Evolutionary conservation across 2,888 invertebrate species (phyloP), one percentile per base, ranked within the genome.

Genomic region (Gari tellinella): DNA sequence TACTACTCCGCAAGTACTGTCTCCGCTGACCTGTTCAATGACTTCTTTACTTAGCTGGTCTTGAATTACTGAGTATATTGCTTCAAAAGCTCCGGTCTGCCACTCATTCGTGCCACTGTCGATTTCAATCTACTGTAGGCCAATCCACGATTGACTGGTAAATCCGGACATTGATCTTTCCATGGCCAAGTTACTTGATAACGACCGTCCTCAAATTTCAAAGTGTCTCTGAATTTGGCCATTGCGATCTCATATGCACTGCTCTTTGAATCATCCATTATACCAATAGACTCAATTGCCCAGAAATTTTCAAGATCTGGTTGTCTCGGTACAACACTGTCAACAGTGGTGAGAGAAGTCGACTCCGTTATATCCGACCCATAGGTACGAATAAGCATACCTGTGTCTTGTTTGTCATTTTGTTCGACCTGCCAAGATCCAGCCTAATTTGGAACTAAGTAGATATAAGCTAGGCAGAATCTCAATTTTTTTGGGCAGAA

Each of bases 281-380:
- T 41, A 19, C 64, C 64, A 17, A 64, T 64, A n/a, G 64, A 56
- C 40, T 64, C 64, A 5, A 48, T n/a, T 7, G 46, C 48, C 64
- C 64, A 64, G 46, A 64, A 64, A 17, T 64, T 56, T 31, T 64
- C 64, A 40, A 64, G 56, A 26, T 64, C 55, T 40, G 64, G 64
- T 41, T 45, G 37, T 17, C 26, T 48, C 14, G 21, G 46, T 26
- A 46, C 15, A 7, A 26, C 8, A 25, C 49, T 51, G 25, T 51
- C 49, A 51, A 25, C n/a, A 25, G 12, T 25, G 2, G 48, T 23
- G 38, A 48, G 40, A 14, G 25, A 23, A 25, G 46, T 23, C 7
- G 38, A 17, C 17, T 41, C 31, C 23, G 23, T 10, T 1, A 62
- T 56, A 23, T 56, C 41, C 1, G 23, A 41, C 17, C 56, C 56